Evolutionary conservation across 2,797 vertebrate species (phyloP).

Genomic region (Lindbergichthys nudifrons): DNA sequence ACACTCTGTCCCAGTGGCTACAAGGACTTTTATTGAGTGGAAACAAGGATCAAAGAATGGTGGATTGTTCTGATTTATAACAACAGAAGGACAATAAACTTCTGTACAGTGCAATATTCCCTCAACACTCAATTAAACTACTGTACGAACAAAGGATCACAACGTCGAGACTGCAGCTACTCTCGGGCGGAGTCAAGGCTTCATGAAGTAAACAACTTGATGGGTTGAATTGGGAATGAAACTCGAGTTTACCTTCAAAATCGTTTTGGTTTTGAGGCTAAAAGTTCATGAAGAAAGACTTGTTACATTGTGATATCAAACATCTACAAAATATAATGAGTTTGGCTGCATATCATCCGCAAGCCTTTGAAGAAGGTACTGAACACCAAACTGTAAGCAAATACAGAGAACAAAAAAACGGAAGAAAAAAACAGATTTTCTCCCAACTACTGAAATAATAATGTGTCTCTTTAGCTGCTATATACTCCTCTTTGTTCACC

Average conservation of each 20-base stretch:
- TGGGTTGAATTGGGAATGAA: slow-evolving; percentile 33
- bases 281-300: not conserved
- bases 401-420: too few species aligned
- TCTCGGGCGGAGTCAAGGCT: slow-evolving; percentile 14
- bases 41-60: not conserved
- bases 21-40: too few species aligned
- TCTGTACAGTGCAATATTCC: slow-evolving; percentile 21
- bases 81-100: slow-evolving; percentile 2
- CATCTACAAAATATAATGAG: too few species aligned
- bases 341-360: too few species aligned
- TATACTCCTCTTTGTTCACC: too few species aligned
- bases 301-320: not conserved
- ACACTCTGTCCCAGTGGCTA: too few species aligned
- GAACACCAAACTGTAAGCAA: too few species aligned
- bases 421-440: too few species aligned
- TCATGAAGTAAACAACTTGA: slow-evolving; percentile 40
- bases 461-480: too few species aligned
- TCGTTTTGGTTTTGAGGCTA: slow-evolving; percentile 14
- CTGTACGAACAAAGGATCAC: slow-evolving; percentile 12
- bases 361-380: too few species aligned
- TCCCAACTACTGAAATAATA: too few species aligned
- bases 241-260: not conserved
- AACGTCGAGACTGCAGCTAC: not conserved
- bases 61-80: not conserved
- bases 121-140: slow-evolving; percentile 29